Base-by-base conservation (phyloP, 1,140 invertebrate genomes). In the Musca vetustissima region DNA sequence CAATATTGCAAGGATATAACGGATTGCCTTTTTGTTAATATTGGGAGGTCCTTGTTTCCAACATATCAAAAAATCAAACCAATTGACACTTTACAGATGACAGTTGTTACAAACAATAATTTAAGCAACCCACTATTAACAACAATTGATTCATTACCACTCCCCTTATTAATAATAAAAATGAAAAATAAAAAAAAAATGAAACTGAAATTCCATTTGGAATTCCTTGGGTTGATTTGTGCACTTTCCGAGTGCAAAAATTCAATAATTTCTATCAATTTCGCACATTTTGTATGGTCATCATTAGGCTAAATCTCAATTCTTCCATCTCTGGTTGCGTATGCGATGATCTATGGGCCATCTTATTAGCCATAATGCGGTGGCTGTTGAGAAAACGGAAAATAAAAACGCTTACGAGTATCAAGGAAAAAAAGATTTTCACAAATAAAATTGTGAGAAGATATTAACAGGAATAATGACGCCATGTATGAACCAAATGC, bases 391-490 rank as follows among this genome's bases (percentile, higher is more conserved):
- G 36, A 61, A 61, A 61, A 43, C 53, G 14, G 17, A 4, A 49
- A 49, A 49, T 6, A 52, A 32, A 59, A 59, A 59, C 24, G 17
- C 28, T 59, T 59, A 25, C 28, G n/a, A n/a, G n/a, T n/a, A n/a
- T n/a, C 28, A 19, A 36, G 28, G n/a, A 59, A n/a, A 59, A n/a
- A n/a, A 59, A 28, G 25, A 43, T 61, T 61, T 61, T 43, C 32
- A 43, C 36, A 61, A 61, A 36, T 61, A 32, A 61, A 61, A 61
- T 61, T 61, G 57, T 61, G 57, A 61, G 57, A 61, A 61, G 21
- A 61, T 61, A 61, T 61, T 61, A 61, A 61, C 57, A 61, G 57
- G 57, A 61, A 61, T 61, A 61, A 61, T 61, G 57, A 61, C 57
- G 57, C 57, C 57, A 61, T 61, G 57, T 61, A 43, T 36, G 36